Evolutionary conservation across 2,888 invertebrate species (phyloP).

Genomic region (Alviniconcha strummeri): DNA sequence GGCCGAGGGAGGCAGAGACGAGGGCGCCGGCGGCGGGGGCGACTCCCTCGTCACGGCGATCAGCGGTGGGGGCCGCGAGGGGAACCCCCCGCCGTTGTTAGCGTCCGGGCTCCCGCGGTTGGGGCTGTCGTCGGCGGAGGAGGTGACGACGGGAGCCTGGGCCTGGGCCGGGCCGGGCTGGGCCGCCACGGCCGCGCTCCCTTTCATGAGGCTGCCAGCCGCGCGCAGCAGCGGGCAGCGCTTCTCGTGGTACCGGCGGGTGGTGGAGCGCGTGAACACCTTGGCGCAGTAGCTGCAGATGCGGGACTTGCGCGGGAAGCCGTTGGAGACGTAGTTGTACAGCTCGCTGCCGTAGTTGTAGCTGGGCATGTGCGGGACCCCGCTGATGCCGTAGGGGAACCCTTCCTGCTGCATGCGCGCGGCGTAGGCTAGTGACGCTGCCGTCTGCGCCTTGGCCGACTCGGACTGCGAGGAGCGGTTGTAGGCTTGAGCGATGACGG

Average conservation of each 20-base stretch:
- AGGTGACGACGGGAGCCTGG: not conserved
- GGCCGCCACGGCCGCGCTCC: conserved; percentile 26
- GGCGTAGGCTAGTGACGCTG: conserved; percentile 34
- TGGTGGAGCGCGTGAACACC: conserved; percentile 68
- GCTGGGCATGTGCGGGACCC: conserved; percentile 39
- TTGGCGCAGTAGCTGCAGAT: conserved; percentile 67
- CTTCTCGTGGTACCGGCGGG: conserved; percentile 66
- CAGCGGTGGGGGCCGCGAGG: not conserved
- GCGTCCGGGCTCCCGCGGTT: not conserved
- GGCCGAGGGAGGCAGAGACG: not conserved
- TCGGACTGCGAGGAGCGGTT: not conserved
- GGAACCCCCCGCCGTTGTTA: not conserved
- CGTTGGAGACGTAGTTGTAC: conserved; percentile 65
- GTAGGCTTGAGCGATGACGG: conserved; percentile 11
- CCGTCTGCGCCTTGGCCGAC: not conserved
- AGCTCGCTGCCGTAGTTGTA: conserved; percentile 52
- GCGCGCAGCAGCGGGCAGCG: conserved; percentile 65
- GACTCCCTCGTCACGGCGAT: not conserved
- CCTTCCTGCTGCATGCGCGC: conserved; percentile 35
- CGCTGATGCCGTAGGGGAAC: conserved; percentile 66
- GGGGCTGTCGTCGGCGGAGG: not conserved
- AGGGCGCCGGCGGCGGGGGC: not conserved
- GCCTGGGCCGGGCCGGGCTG: not conserved
- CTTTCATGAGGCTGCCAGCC: conserved; percentile 54
- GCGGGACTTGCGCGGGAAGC: conserved; percentile 65